Base-by-base conservation (phyloP, 2,888 invertebrate species). In the Leistus spinibarbis region DNA sequence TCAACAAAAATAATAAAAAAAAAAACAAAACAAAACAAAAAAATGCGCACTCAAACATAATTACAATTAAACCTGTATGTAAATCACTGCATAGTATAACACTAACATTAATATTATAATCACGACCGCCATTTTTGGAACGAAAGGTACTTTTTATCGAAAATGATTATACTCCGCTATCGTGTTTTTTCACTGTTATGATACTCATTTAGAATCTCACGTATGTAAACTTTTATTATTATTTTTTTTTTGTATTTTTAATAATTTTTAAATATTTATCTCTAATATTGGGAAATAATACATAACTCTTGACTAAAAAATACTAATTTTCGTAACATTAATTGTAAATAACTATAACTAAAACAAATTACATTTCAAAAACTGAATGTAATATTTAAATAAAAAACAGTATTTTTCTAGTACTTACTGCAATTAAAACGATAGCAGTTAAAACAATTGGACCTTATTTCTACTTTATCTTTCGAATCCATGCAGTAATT, bases 341-440 rank as follows among this genome's bases (percentile, higher is more conserved):
- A 40, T 40, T 40, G 40, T 40, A 40, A 40, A 40, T 40, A 40
- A 40, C 40, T 40, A 40, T 40, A 40, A 40, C 40, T 40, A 40
- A 40, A 40, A 40, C 40, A 40, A 40, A 40, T 40, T 40, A 40
- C 40, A 40, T 40, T 40, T 40, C 5, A 40, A 7, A 40, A 40
- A 40, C 40, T 40, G 40, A 10, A 40, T 40, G 40, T 40, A 40
- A 40, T 40, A 40, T 7, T 10, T 40, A 13, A 20, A 54, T 54
- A 63, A 40, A 53, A 70, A 62, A 70, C 70, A 70, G 70, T 70
- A 70, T 70, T 70, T 57, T 40, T 57, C 22, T 53, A 70, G 70
- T 70, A 70, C 70, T 70, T 70, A 70, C 63, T 62, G 63, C 20
- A 70, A 70, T 24, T 16, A 66, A 70, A 63, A 19, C 17, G 54